Percentiles rank a stretch among this genome's conserved stretches.
These are phyloP conservation scores for Etia nguti DNA, from an alignment of 2,113 vertebrate genomes.

Conservation along the genomic window DNA sequence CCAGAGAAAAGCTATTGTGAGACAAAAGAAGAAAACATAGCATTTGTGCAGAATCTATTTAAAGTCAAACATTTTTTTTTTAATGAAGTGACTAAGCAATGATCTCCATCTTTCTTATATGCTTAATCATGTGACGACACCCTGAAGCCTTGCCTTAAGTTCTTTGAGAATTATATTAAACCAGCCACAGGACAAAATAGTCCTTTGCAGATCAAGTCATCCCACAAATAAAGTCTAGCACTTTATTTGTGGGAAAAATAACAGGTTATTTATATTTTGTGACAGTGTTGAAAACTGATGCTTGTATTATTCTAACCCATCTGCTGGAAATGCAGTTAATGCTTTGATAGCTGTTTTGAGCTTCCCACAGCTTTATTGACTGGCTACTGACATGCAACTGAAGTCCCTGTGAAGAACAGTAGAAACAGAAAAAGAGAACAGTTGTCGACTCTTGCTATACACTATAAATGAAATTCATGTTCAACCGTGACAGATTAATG, in stretches of 20 bases:
- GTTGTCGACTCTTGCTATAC: neutral
- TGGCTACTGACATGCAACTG: neutral
- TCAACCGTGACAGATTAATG: neutral
- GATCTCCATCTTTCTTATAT: neutral
- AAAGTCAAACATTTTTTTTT: neutral
- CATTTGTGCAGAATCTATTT: neutral
- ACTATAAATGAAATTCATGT: too few relatives aligned
- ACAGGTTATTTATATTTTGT: too few relatives aligned
- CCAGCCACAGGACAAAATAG: too few relatives aligned
- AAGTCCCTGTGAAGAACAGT: neutral
- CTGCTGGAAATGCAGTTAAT: neutral
- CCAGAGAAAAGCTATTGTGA: neutral
- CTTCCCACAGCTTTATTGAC: neutral
- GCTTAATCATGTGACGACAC: neutral
- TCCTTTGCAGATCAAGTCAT: too few relatives aligned
- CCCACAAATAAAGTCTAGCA: too few relatives aligned
- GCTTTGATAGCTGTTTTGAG: neutral
- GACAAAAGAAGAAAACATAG: too few relatives aligned
- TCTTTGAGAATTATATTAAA: too few relatives aligned
- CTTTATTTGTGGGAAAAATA: too few relatives aligned
- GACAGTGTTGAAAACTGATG: neutral
- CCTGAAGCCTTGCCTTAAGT: too few relatives aligned
- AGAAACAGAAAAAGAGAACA: neutral
- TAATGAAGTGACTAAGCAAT: neutral
- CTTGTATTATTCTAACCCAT: neutral